phyloP scores from a whole-genome alignment of 2,888 invertebrate genomes.

The Harpalus rufipes region DNA sequence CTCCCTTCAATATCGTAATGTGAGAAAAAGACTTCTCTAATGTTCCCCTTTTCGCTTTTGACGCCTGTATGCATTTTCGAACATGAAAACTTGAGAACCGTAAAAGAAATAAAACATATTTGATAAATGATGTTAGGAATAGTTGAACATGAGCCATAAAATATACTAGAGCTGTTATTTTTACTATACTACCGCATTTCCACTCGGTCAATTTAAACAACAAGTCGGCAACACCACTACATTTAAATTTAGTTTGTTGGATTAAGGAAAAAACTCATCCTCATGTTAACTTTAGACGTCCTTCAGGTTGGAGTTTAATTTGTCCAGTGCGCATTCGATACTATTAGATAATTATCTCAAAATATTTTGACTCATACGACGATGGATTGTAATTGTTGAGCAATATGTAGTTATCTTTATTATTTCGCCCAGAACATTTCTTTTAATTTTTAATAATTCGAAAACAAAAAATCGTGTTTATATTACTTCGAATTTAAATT shows the following conservation, averaged over 20 bases:
- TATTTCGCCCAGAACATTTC: too few relatives aligned
- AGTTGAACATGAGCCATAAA: slow-evolving; percentile 40
- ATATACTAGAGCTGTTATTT: slow-evolving; percentile 38
- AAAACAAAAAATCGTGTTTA: too few relatives aligned
- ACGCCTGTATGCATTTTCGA: neutral
- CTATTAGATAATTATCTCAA: too few relatives aligned
- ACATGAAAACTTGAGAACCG: neutral
- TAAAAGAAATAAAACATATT: slow-evolving; percentile 16
- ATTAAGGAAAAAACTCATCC: slow-evolving; percentile 47
- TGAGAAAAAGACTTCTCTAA: neutral
- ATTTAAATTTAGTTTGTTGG: slow-evolving; percentile 42
- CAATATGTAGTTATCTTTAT: too few relatives aligned
- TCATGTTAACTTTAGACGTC: slow-evolving; percentile 44
- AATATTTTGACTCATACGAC: too few relatives aligned
- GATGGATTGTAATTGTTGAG: too few relatives aligned
- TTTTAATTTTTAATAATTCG: too few relatives aligned
- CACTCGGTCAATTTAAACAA: slow-evolving; percentile 44
- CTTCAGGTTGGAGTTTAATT: neutral
- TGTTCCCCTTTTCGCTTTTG: neutral
- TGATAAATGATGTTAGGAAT: slow-evolving; percentile 32
- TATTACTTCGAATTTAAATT: too few relatives aligned
- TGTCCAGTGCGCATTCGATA: neutral
- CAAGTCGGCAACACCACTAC: slow-evolving; percentile 20
- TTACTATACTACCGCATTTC: slow-evolving; percentile 30
- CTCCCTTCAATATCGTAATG: neutral